These are phyloP conservation scores for Propithecus coquereli DNA, from an alignment of 2,113 vertebrate genomes.

Conservation along the genomic window DNA sequence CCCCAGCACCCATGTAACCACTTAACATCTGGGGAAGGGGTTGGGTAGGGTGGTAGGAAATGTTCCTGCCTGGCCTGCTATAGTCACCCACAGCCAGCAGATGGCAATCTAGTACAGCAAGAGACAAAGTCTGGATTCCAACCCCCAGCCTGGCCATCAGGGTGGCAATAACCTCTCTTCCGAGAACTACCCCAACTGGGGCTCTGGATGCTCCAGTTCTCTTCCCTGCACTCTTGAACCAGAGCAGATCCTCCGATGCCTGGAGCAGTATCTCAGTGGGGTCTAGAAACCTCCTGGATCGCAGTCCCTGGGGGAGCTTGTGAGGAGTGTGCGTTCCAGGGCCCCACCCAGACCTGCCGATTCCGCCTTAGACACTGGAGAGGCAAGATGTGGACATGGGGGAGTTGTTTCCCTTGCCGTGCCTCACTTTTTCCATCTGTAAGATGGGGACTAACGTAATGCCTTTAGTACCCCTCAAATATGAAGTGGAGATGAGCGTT, in stretches of 20 bases:
- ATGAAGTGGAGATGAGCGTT: neutral
- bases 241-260: neutral
- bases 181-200: neutral
- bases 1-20: neutral
- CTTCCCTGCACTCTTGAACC: neutral
- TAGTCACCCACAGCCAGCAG: constrained; percentile 56
- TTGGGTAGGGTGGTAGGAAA: neutral
- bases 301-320: neutral
- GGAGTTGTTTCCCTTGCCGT: neutral
- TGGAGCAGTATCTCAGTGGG: neutral
- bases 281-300: neutral
- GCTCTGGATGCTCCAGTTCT: neutral
- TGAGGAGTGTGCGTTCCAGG: neutral
- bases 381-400: neutral
- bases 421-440: neutral
- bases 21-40: neutral
- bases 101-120: constrained; percentile 58
- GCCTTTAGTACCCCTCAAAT: neutral
- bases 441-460: neutral
- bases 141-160: neutral
- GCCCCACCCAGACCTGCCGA: neutral
- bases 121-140: neutral
- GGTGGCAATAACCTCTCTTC: neutral
- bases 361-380: neutral
- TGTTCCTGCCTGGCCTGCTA: neutral